phyloP scores from a whole-genome alignment of 2,888 invertebrate species.

The Oscheius sp. region DNA sequence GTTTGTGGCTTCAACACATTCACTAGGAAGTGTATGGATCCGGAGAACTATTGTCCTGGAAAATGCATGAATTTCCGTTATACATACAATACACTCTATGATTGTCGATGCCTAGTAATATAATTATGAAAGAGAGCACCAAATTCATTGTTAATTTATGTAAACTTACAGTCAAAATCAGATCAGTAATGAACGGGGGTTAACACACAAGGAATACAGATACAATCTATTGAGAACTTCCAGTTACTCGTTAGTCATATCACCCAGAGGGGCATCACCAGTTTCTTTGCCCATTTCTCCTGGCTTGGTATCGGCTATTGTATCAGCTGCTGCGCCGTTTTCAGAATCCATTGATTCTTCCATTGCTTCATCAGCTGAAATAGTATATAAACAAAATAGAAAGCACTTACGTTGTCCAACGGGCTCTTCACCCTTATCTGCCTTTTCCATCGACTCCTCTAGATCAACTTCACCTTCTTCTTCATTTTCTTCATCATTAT shows the following conservation, averaged over 20 bases:
- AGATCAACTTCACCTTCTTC: slow-evolving; percentile 43
- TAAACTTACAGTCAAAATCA: not conserved
- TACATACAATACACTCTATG: slow-evolving; percentile 60
- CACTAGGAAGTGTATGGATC: slow-evolving; percentile 60
- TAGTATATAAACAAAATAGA: too few species aligned
- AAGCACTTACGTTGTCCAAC: too few species aligned
- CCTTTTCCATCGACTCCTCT: slow-evolving; percentile 22
- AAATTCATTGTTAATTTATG: not conserved
- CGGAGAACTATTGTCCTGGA: slow-evolving; percentile 55
- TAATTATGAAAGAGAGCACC: not conserved
- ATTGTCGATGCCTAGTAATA: slow-evolving; percentile 51
- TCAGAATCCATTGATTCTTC: slow-evolving; percentile 20
- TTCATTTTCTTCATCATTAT: slow-evolving; percentile 31
- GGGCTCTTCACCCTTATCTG: not conserved
- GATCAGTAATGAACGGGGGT: not conserved
- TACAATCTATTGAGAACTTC: not conserved
- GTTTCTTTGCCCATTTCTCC: not conserved
- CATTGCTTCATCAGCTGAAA: slow-evolving; percentile 3
- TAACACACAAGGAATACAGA: not conserved
- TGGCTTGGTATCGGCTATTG: not conserved
- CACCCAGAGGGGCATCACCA: slow-evolving; percentile 11
- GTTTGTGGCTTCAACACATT: slow-evolving; percentile 62
- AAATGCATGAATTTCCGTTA: slow-evolving; percentile 65
- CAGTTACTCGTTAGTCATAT: slow-evolving; percentile 19
- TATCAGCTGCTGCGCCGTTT: not conserved